A percentile compares a stretch with the other conserved stretches of the same genome.
Conservation (phyloP, 2,888 invertebrate genomes). For the Eupithecia vulgata region DNA sequence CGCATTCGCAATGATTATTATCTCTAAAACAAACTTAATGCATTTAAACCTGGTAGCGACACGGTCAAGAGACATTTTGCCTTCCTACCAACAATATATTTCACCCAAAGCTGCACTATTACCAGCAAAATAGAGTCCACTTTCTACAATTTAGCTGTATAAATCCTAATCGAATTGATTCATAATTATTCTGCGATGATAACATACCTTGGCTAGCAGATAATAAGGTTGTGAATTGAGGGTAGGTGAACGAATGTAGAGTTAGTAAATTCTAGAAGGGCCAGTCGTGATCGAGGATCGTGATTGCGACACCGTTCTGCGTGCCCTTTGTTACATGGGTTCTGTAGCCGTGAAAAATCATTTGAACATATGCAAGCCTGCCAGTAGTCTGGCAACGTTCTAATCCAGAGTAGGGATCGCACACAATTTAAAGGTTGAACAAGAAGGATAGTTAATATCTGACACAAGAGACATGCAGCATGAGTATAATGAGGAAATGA, state of each 20-base stretch:
- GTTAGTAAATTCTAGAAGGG: slow-evolving; percentile 73
- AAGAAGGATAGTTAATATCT: neutral
- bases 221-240: slow-evolving; percentile 45
- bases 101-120: slow-evolving; percentile 50
- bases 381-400: slow-evolving; percentile 69
- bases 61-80: slow-evolving; percentile 80
- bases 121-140: slow-evolving; percentile 52
- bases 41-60: slow-evolving; percentile 83
- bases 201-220: slow-evolving; percentile 32
- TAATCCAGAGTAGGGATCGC: slow-evolving; percentile 70
- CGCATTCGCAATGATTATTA: slow-evolving; percentile 82
- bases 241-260: slow-evolving; percentile 46
- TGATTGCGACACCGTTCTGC: slow-evolving; percentile 82
- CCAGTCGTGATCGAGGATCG: slow-evolving; percentile 82
- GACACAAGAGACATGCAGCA: neutral
- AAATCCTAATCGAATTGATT: slow-evolving; percentile 45
- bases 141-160: slow-evolving; percentile 50
- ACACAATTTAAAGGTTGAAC: slow-evolving; percentile 40
- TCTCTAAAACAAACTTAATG: slow-evolving; percentile 83
- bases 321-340: slow-evolving; percentile 82
- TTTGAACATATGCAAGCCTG: slow-evolving; percentile 81
- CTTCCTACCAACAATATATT: slow-evolving; percentile 57
- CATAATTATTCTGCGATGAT: slow-evolving; percentile 39
- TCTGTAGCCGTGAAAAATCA: slow-evolving; percentile 83
- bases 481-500: neutral